Conservation (phyloP, 1,140 invertebrate genomes). For the Dreissena polymorpha region DNA sequence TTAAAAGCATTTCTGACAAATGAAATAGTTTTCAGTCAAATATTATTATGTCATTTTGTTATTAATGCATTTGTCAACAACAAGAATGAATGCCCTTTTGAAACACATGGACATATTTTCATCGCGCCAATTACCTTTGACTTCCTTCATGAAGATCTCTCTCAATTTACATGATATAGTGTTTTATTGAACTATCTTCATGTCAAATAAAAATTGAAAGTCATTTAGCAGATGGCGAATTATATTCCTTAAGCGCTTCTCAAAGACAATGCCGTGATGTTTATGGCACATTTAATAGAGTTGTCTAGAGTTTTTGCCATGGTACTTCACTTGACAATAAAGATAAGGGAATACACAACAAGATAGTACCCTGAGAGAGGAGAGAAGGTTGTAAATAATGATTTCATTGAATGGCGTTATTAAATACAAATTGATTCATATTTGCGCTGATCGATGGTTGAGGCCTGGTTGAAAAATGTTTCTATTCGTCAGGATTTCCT, state of each 20-base stretch:
- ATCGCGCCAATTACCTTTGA: conserved; percentile 28
- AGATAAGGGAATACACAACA: conserved; percentile 31
- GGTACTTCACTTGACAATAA: conserved; percentile 35
- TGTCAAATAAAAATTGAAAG: conserved; percentile 15
- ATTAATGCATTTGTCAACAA: no score
- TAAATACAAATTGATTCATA: neutral
- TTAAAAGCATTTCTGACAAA: no score
- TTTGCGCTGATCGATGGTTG: neutral
- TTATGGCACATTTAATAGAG: conserved; percentile 7
- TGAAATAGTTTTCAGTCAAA: no score
- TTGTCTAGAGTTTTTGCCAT: conserved; percentile 36
- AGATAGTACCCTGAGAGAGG: no score
- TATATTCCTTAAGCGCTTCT: conserved; percentile 27
- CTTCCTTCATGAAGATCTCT: conserved; percentile 11
- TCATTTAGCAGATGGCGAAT: conserved; percentile 42
- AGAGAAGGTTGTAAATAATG: no score
- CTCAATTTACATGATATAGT: conserved; percentile 32
- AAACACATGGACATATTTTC: no score
- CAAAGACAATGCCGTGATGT: conserved; percentile 41
- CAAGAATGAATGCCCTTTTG: no score
- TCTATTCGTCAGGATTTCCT: neutral
- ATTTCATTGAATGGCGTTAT: neutral
- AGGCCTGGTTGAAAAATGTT: neutral
- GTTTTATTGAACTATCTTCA: conserved; percentile 27
- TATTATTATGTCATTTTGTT: no score